Percentiles rank a stretch among this genome's conserved stretches.
Conservation (phyloP, 2,113 vertebrate genomes). For the Microcebus ravelobensis region DNA sequence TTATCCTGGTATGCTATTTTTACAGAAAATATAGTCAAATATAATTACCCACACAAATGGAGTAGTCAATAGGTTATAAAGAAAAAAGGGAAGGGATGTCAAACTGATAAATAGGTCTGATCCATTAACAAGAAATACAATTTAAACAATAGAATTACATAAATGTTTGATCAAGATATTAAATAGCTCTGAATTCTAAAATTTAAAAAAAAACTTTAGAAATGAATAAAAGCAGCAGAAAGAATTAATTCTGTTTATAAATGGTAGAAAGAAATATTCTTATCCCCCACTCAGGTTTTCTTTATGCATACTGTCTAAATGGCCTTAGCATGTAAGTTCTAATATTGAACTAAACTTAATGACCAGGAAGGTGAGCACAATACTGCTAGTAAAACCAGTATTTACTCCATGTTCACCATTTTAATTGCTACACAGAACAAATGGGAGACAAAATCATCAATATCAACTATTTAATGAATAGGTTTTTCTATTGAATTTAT, state of each 20-base stretch:
- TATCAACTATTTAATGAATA: not conserved
- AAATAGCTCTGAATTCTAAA: not conserved
- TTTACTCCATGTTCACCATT: not conserved
- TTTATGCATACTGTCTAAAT: not conserved
- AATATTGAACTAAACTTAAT: not conserved
- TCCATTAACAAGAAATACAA: not conserved
- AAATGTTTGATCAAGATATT: not conserved
- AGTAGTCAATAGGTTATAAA: not conserved
- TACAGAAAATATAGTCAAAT: not conserved
- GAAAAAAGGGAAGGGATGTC: not conserved
- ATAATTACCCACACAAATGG: not conserved
- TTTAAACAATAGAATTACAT: not conserved
- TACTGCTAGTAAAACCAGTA: not conserved
- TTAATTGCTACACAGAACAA: not conserved
- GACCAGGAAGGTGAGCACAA: not conserved
- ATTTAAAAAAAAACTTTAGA: not conserved
- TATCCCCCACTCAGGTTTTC: not conserved
- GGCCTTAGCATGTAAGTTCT: not conserved
- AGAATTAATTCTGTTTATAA: not conserved
- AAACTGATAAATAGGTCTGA: not conserved
- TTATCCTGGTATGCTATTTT: not conserved
- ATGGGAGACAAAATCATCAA: not conserved
- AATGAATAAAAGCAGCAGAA: not conserved
- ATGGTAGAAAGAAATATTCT: not conserved
- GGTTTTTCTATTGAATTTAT: not conserved